A percentile compares a stretch with the other conserved stretches of the same genome.
These are phyloP conservation scores for Carassius gibelio DNA, from an alignment of 2,113 vertebrate species.

Conservation along the genomic window DNA sequence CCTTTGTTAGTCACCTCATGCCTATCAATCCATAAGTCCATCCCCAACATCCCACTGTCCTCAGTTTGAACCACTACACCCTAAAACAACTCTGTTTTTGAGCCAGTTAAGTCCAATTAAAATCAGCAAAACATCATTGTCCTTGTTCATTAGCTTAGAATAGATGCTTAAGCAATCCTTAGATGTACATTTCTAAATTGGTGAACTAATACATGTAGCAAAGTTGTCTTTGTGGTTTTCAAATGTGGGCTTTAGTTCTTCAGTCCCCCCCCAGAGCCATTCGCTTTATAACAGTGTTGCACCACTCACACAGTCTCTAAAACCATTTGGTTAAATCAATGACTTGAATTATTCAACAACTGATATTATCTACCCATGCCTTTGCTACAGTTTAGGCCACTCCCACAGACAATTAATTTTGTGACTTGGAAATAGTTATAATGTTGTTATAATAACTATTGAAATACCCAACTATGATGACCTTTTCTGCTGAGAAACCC, in stretches of 20 bases:
- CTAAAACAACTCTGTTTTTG: background rate
- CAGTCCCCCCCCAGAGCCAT: constrained; percentile 37
- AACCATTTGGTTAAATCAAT: constrained; percentile 65
- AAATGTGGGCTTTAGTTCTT: constrained; percentile 37
- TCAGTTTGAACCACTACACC: constrained; percentile 16
- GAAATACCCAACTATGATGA: background rate
- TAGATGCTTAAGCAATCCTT: background rate
- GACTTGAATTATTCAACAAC: constrained; percentile 66
- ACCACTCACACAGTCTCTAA: constrained; percentile 41
- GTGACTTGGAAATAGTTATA: background rate
- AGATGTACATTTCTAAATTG: constrained; percentile 6
- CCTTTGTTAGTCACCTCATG: constrained; percentile 7
- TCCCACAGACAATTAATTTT: constrained; percentile 35
- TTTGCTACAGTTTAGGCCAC: constrained; percentile 22
- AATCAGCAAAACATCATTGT: background rate
- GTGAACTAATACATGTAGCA: background rate
- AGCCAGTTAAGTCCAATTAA: background rate
- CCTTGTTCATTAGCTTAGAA: background rate
- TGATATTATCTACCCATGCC: constrained; percentile 36
- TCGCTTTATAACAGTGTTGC: constrained; percentile 43
- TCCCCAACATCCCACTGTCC: constrained; percentile 12
- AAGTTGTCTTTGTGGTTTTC: constrained; percentile 42
- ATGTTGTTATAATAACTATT: background rate
- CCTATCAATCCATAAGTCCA: constrained; percentile 15
- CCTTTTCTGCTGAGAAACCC: too few relatives aligned